Base-by-base conservation (phyloP, 2,113 vertebrate species). In the Hymenochirus boettgeri region DNA sequence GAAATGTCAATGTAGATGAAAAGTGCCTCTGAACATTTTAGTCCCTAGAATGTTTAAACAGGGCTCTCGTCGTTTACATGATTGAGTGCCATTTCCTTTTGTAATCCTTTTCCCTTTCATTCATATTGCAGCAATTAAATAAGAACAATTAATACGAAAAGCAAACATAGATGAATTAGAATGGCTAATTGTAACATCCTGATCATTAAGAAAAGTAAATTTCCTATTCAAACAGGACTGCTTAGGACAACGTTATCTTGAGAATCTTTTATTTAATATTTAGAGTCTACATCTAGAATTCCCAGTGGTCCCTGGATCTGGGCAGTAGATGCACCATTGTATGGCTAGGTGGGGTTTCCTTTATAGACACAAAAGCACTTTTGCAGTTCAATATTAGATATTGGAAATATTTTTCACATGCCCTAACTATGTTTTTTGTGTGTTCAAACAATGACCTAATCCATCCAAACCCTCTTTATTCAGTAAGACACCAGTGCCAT, bases 11-110 rank as follows among this genome's bases (percentile, higher is more conserved):
- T 24, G 33, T 59, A 53, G 5, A 58, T 59, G 56, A 59, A 60
- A 60, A 60, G 42, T 25, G 53, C 53, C 47, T 33, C 27, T 42
- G 42, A 25, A 50, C 46, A 53, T 52, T 52, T 26, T 60, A 60
- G 42, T 69, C 56, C 65, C 23, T 25, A 22, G 24, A 24, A 60
- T 69, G 65, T 69, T 60, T 69, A 57, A 60, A 60, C 48, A 69
- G 65, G 53, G 65, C 35, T 51, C 37, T 27, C 56, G 27, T 29
- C 56, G 53, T 69, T 59, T 42, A 27, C 46, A 37, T 59, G 57
- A 57, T 60, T 69, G 25, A 69, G 37, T 69, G 46, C 65, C 57
- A 69, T 53, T 59, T 69, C 65, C 65, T 69, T 48, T 69, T 69
- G 65, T 69, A 67, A 58, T 59, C 52, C 57, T 60, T 60, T 24